A percentile compares a stretch with the other conserved stretches of the same genome.
These are phyloP conservation scores for Myotis myotis DNA, from an alignment of 2,797 vertebrate species.

Conservation along the genomic window DNA sequence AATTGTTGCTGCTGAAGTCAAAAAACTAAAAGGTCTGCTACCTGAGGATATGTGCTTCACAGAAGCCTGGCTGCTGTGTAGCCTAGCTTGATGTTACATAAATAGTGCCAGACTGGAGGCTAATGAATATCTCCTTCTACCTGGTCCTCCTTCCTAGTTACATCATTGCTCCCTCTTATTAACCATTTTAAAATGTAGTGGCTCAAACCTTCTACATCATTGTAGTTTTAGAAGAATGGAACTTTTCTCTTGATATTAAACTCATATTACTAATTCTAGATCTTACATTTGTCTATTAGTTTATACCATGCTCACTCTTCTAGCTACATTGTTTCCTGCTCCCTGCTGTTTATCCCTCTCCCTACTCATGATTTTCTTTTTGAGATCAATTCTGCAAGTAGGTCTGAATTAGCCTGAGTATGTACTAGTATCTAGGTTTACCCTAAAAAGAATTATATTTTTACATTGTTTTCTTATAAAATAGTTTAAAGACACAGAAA, in stretches of 20 bases:
- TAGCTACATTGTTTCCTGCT: not conserved
- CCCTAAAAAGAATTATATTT: not conserved
- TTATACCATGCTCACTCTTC: not conserved
- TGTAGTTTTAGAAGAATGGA: not conserved
- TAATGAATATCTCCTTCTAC: not conserved
- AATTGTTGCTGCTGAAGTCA: not conserved
- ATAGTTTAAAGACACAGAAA: not conserved
- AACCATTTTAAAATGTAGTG: conserved; percentile 9
- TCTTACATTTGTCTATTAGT: conserved; percentile 22
- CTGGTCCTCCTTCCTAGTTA: not conserved
- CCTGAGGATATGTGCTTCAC: not conserved
- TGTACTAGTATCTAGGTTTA: not conserved
- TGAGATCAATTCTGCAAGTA: conserved; percentile 36
- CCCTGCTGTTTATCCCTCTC: not conserved
- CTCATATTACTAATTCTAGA: not conserved
- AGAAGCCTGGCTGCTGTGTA: not conserved
- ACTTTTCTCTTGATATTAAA: conserved; percentile 15
- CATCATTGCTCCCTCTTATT: not conserved
- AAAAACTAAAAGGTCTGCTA: conserved; percentile 11
- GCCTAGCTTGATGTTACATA: not conserved
- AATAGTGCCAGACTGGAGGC: not conserved
- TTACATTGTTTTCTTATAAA: conserved; percentile 9
- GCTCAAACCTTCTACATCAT: not conserved
- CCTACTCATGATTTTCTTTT: not conserved
- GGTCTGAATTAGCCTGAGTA: not conserved